A percentile compares a stretch with the other conserved stretches of the same genome.
Conservation (phyloP, 2,888 invertebrate genomes). For the Scrobipalpa atriplicella region DNA sequence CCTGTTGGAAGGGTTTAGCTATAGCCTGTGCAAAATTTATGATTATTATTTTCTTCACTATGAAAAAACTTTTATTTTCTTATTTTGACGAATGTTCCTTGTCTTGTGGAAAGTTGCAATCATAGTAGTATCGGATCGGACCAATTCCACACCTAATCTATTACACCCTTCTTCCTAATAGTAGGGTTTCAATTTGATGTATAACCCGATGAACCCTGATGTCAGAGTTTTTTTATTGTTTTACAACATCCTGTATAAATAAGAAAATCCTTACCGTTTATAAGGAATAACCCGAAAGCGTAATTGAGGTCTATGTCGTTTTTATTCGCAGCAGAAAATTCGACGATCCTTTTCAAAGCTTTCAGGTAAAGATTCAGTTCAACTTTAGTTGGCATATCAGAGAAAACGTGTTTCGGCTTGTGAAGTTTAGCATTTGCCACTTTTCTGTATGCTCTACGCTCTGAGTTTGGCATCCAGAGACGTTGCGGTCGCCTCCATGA, state of each 20-base stretch:
- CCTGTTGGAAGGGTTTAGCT: too few species aligned
- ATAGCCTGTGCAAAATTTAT: too few species aligned
- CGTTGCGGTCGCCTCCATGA: background rate
- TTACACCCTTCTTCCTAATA: too few species aligned
- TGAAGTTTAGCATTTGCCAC: background rate
- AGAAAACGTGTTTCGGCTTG: background rate
- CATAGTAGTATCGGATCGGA: too few species aligned
- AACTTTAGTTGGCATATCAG: background rate
- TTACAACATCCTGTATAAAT: background rate
- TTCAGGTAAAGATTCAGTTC: background rate
- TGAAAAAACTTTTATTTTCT: too few species aligned
- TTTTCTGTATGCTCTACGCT: background rate
- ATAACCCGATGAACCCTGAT: too few species aligned
- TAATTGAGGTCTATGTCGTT: slow-evolving; percentile 52
- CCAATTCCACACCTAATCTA: too few species aligned
- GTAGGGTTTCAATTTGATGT: too few species aligned
- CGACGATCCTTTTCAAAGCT: slow-evolving; percentile 44
- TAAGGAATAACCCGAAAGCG: slow-evolving; percentile 57
- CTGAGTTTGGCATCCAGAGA: background rate
- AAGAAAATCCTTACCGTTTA: slow-evolving; percentile 51
- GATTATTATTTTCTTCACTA: too few species aligned
- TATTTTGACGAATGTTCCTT: too few species aligned
- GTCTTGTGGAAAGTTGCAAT: too few species aligned
- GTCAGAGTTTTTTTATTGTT: background rate
- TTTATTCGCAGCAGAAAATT: slow-evolving; percentile 45